phyloP scores from a whole-genome alignment of 2,888 invertebrate species.

The Caenorhabditis doughertyi region DNA sequence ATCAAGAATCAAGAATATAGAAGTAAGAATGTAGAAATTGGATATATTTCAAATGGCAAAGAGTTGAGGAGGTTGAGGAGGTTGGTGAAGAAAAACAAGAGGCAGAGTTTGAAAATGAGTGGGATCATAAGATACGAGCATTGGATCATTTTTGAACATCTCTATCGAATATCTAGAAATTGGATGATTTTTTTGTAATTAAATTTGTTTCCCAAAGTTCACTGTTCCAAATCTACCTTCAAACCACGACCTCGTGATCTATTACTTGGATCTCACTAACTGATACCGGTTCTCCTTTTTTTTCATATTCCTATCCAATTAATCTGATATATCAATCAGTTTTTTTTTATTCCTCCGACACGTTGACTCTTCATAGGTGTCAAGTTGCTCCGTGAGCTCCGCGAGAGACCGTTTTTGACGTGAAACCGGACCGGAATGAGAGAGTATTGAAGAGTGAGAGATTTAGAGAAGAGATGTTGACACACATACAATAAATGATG shows the following conservation, averaged over 20 bases:
- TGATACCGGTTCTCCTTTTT: conserved; percentile 23
- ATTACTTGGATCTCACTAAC: not conserved
- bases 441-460: conserved; percentile 37
- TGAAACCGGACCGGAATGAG: conserved; percentile 50
- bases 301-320: conserved; percentile 26
- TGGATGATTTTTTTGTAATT: no score
- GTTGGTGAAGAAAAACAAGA: conserved; percentile 13
- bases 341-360: not conserved
- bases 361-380: conserved; percentile 44
- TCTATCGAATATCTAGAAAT: no score
- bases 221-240: not conserved
- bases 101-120: not conserved
- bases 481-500: conserved; percentile 13
- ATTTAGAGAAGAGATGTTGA: conserved; percentile 46
- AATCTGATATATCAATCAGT: conserved; percentile 47
- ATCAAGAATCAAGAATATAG: conserved; percentile 22
- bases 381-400: conserved; percentile 42
- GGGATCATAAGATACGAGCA: conserved; percentile 1
- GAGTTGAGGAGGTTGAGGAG: conserved; percentile 16
- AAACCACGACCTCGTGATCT: not conserved
- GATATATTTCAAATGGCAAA: not conserved
- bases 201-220: not conserved
- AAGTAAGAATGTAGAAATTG: conserved; percentile 7
- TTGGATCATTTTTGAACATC: not conserved
- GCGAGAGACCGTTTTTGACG: conserved; percentile 48